A percentile compares a stretch with the other conserved stretches of the same genome.
Evolutionary conservation across 2,113 vertebrate species (phyloP).

Genomic region (Cacatua alba): DNA sequence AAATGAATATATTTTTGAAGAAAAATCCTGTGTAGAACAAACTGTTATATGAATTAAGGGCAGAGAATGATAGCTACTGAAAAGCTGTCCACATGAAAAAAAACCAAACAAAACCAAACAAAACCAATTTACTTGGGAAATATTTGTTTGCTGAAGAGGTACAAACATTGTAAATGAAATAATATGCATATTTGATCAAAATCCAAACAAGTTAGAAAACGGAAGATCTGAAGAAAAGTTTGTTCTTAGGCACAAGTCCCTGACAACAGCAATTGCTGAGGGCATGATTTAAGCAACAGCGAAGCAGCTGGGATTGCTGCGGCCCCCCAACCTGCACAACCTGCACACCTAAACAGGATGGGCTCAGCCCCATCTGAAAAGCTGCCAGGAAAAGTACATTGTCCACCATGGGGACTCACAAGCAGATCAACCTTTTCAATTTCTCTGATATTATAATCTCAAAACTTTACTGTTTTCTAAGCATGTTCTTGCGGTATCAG

Average conservation of each 20-base stretch:
- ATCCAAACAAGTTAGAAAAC: background rate
- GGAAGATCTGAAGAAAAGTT: background rate
- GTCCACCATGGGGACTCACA: background rate
- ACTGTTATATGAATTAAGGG: background rate
- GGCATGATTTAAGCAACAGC: background rate
- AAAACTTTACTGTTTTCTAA: background rate
- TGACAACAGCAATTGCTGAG: background rate
- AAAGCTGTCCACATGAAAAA: background rate
- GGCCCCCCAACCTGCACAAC: rapidly evolving
- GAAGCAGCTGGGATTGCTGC: background rate
- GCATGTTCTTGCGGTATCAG: background rate
- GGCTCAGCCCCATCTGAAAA: background rate
- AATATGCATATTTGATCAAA: background rate
- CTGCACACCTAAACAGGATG: background rate
- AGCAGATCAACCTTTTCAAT: background rate
- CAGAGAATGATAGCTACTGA: background rate
- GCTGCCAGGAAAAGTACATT: background rate
- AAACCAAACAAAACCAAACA: background rate
- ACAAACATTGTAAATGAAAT: background rate
- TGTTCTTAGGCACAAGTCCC: background rate
- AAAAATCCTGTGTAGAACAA: background rate
- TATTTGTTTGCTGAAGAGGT: background rate
- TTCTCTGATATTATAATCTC: background rate
- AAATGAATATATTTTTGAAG: background rate
- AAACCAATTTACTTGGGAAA: background rate